Conservation (phyloP, 2,797 vertebrate genomes). For the Echeneis naucrates region DNA sequence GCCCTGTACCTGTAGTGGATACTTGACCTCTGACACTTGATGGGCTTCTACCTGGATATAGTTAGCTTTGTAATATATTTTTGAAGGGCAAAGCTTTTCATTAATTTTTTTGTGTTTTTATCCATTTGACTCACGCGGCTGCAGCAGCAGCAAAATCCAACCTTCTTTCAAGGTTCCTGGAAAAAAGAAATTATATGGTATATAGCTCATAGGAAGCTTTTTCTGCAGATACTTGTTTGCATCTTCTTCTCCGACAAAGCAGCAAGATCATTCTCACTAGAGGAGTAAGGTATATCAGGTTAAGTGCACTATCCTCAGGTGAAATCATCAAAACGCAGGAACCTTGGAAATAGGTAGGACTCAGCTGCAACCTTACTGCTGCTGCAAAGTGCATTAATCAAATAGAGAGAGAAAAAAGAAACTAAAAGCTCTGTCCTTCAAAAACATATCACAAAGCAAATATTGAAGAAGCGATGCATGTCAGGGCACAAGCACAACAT, state of each 20-base stretch:
- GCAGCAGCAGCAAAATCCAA: too few species aligned
- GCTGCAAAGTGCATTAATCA: constrained; percentile 25
- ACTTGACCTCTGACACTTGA: constrained; percentile 56
- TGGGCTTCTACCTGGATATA: constrained; percentile 35
- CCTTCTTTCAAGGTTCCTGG: too few species aligned
- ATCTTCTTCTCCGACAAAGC: neutral
- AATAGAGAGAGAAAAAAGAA: neutral
- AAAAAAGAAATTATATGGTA: constrained; percentile 35
- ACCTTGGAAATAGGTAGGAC: constrained; percentile 13
- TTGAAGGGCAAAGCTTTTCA: too few species aligned
- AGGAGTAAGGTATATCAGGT: too few species aligned
- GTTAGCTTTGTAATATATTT: too few species aligned
- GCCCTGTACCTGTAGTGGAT: constrained; percentile 32
- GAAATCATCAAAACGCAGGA: constrained; percentile 35
- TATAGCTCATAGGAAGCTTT: constrained; percentile 51
- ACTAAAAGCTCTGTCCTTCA: constrained; percentile 21
- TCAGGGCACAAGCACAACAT: constrained; percentile 9
- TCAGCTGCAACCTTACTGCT: constrained; percentile 9
- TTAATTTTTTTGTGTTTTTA: too few species aligned
- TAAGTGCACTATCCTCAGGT: constrained; percentile 8
- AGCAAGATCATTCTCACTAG: constrained; percentile 15
- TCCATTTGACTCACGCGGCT: too few species aligned
- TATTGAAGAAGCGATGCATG: constrained; percentile 26
- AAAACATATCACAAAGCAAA: constrained; percentile 18
- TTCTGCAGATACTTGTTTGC: constrained; percentile 36